Conservation (phyloP, 1,140 invertebrate species). For the Frieseomelitta varia region DNA sequence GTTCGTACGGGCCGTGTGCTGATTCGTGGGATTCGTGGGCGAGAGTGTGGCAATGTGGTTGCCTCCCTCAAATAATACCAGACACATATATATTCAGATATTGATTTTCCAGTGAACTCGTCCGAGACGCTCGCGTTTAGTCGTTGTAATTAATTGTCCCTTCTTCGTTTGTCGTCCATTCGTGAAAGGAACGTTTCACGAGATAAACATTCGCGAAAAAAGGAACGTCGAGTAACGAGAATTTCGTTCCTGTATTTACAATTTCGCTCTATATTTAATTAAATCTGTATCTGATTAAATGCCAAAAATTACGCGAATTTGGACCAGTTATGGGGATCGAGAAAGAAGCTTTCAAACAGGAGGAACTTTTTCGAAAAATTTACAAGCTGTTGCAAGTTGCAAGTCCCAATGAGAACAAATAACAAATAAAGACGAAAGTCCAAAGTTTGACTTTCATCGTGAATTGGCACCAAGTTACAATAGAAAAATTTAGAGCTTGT, state of each 20-base stretch:
- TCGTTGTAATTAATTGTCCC: slow-evolving; percentile 11
- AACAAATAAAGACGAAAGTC: too few relatives aligned
- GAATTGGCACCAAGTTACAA: too few relatives aligned
- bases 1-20: background rate
- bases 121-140: background rate
- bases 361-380: too few relatives aligned
- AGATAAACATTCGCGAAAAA: background rate
- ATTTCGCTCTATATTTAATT: too few relatives aligned
- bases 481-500: too few relatives aligned
- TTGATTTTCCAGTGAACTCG: slow-evolving; percentile 19
- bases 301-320: background rate
- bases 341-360: too few relatives aligned
- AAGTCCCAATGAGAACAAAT: too few relatives aligned
- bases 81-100: slow-evolving; percentile 27
- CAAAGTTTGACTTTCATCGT: too few relatives aligned
- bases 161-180: background rate
- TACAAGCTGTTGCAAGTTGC: too few relatives aligned
- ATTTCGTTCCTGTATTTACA: too few relatives aligned
- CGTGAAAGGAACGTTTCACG: background rate
- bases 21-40: background rate
- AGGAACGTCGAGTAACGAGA: too few relatives aligned
- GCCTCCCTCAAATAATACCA: slow-evolving; percentile 36
- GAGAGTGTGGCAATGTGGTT: background rate
- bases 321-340: background rate
- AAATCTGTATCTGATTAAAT: background rate